A percentile compares a stretch with the other conserved stretches of the same genome.
phyloP scores from a whole-genome alignment of 2,888 invertebrate species.

The Melinaea marsaeus region DNA sequence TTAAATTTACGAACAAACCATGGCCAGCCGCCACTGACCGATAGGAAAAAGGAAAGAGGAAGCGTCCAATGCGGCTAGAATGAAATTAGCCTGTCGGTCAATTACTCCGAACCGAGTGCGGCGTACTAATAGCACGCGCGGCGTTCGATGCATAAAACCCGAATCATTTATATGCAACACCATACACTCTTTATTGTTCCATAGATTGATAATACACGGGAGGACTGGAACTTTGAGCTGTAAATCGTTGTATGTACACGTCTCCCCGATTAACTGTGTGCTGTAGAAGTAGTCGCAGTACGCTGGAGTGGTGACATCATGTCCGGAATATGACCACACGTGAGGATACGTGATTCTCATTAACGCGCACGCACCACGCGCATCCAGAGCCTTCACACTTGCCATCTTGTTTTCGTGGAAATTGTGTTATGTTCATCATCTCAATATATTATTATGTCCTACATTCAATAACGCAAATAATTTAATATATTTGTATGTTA shows the following conservation, averaged over 20 bases:
- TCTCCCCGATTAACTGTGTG: conserved; percentile 73
- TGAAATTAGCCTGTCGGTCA: conserved; percentile 75
- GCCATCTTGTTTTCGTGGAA: conserved; percentile 10
- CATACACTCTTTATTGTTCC: conserved; percentile 74
- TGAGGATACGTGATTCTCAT: conserved; percentile 60
- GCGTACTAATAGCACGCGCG: conserved; percentile 72
- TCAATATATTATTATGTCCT: background rate
- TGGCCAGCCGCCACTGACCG: conserved; percentile 67
- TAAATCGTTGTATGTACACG: conserved; percentile 76
- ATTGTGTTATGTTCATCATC: conserved; percentile 4
- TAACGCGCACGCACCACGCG: conserved; percentile 50
- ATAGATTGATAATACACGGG: conserved; percentile 77
- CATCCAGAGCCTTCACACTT: conserved; percentile 39
- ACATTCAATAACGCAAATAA: too few species aligned
- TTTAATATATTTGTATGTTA: too few species aligned
- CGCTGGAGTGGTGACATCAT: conserved; percentile 70
- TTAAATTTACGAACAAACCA: conserved; percentile 32
- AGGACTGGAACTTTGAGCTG: conserved; percentile 75
- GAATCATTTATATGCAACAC: conserved; percentile 69
- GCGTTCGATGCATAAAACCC: conserved; percentile 67
- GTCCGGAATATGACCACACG: conserved; percentile 72
- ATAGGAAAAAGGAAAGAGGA: conserved; percentile 78
- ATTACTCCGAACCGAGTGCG: conserved; percentile 69
- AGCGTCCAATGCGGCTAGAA: conserved; percentile 72
- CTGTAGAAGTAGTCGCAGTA: conserved; percentile 63